A percentile compares a stretch with the other conserved stretches of the same genome.
Conservation (phyloP, 2,797 vertebrate species). For the Platyrinchus mystaceus region DNA sequence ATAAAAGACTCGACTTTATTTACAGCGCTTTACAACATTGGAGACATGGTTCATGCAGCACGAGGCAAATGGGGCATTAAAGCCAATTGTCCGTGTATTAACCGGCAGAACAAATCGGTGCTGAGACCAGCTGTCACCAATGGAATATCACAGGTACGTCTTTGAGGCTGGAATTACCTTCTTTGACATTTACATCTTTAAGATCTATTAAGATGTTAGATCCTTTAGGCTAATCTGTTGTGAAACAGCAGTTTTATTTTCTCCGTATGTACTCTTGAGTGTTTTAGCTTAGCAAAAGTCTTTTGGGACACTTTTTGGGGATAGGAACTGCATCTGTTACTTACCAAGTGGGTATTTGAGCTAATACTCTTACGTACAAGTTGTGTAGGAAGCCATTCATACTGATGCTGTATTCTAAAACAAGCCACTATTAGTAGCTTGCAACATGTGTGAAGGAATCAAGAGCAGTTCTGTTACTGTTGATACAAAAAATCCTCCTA, state of each 20-base stretch:
- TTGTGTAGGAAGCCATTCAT: neutral
- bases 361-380: neutral
- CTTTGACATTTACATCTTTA: neutral
- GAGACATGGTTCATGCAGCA: conserved; percentile 97
- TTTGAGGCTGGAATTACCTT: neutral
- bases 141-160: conserved; percentile 93
- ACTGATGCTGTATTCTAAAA: neutral
- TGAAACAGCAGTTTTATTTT: neutral
- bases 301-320: neutral
- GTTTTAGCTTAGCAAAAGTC: neutral
- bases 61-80: conserved; percentile 99
- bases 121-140: conserved; percentile 92
- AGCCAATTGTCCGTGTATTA: conserved; percentile 97
- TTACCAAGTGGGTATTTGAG: neutral
- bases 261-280: neutral
- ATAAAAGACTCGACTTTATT: neutral
- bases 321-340: neutral
- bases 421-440: neutral
- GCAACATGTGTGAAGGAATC: neutral
- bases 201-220: neutral
- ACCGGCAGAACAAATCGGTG: conserved; percentile 89
- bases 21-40: conserved; percentile 96
- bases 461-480: neutral
- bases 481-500: neutral
- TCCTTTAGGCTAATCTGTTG: neutral